Base-by-base conservation (phyloP, 2,888 invertebrate genomes). In the Willowsia nigromaculata region DNA sequence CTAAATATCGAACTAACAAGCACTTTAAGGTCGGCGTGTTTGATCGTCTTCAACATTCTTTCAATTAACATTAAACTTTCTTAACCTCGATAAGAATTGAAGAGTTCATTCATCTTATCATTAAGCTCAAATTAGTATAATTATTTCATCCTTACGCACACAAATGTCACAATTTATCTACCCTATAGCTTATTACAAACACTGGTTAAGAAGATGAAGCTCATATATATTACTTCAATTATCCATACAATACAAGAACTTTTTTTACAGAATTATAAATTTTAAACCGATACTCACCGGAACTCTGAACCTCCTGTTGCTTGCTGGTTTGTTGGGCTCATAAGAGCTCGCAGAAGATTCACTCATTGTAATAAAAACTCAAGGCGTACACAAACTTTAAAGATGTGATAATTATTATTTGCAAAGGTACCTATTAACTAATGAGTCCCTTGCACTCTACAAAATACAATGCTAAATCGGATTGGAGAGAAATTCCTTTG, bases 261-360 rank as follows among this genome's bases (percentile, higher is more conserved):
- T 15, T 50, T 3, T 9, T 2, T 15, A 50, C n/a, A 50, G 5
- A 13, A 50, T n/a, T 3, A 6, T 15, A 50, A 6, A n/a, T n/a
- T 22, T 53, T 6, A 53, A 53, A n/a, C 1, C 2, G n/a, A 53
- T 53, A 74, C 90, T 91, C 87, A 91, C 91, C 50, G 90, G 90
- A 86, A 65, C 50, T 11, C 90, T 40, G 76, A 91, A 91, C 83
- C 91, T 88, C 82, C 91, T 85, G 50, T 90, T 86, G n/a, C 25
- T 25, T 33, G 11, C 7, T 9, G 90, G 25, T 83, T 85, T 90
- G 56, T 89, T 91, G 13, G 90, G 91, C 18, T 89, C 83, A 82
- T 91, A 90, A 0, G 91, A 91, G 37, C 65, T 86, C 0, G 76
- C 50, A n/a, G 86, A 82, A 9, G 50, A 50, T 43, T 88, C 90